Evolutionary conservation across 2,888 invertebrate species (phyloP), one percentile per base, ranked within the genome.

Genomic region (Leptopilina drosophilae): DNA sequence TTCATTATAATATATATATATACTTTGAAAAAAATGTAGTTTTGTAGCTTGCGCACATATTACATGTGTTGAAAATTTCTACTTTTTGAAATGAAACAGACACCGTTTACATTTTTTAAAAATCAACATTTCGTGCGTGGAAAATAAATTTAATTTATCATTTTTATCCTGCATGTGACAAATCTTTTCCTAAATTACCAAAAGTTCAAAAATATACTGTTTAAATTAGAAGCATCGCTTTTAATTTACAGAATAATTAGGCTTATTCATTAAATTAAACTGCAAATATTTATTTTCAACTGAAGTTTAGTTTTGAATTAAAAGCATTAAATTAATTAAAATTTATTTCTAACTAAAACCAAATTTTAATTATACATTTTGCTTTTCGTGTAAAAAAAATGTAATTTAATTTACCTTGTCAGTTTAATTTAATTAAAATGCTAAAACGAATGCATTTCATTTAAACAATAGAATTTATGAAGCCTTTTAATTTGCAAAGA

Each of bases 21-120:
- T 73, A 33, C 56, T n/a, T 73, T 73, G 56, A 56, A 33, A 33
- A 42, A 56, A 73, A 73, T 73, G 56, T 26, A 73, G 49, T 73
- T 49, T 73, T 73, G 56, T 73, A n/a, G 11, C 33, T 73, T 73
- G 73, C 73, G 56, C 40, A 69, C 26, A 73, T 73, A n/a, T n/a
- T n/a, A 56, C 33, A 56, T 33, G 14, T 73, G n/a, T 53, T 53
- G 56, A 33, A 73, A 33, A 26, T 56, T 73, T 33, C 8, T 33
- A 73, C 33, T 8, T 56, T 56, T 56, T 56, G 53, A 56, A 73
- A 73, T 53, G 9, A 53, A 73, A 56, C 26, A 49, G 49, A 46
- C 46, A 46, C n/a, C 20, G 12, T 40, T 67, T 12, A 33, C 53
- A 49, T 26, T 33, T 33, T 11, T 53, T 26, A 33, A 33, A 73